These are phyloP conservation scores for Callinectes sapidus DNA, from an alignment of 2,888 invertebrate genomes.

Conservation along the genomic window DNA sequence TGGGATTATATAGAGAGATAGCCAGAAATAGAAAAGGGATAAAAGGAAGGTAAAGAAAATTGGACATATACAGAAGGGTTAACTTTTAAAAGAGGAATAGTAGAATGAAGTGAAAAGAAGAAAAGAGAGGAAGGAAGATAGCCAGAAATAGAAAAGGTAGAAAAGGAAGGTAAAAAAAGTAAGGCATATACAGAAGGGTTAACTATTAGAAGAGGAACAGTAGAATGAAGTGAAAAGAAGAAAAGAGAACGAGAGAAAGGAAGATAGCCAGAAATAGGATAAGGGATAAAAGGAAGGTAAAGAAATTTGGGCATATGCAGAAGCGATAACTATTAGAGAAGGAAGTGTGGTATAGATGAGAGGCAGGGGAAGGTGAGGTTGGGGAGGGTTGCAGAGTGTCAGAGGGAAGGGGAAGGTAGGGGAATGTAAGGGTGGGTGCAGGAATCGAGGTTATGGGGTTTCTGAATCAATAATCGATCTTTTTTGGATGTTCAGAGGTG, in stretches of 20 bases:
- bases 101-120: too few relatives aligned
- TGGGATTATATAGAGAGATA: too few relatives aligned
- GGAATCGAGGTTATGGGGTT: neutral
- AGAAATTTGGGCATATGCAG: neutral
- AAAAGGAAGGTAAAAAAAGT: neutral
- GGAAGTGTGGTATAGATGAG: neutral
- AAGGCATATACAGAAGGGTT: neutral
- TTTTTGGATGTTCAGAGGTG: neutral
- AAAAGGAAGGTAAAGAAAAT: too few relatives aligned
- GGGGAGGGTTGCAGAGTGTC: neutral
- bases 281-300: neutral
- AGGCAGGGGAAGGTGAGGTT: neutral
- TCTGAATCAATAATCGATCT: constrained; percentile 14
- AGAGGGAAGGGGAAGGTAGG: neutral
- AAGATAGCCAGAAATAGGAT: neutral
- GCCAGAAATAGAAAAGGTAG: too few relatives aligned
- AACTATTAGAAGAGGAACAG: too few relatives aligned
- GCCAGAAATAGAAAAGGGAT: too few relatives aligned
- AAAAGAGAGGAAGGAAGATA: too few relatives aligned
- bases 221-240: neutral
- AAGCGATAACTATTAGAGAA: neutral
- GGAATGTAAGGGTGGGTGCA: neutral
- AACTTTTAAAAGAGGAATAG: too few relatives aligned
- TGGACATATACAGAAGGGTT: too few relatives aligned
- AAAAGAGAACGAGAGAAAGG: neutral